phyloP scores from a whole-genome alignment of 2,888 invertebrate genomes.

The Belgica antarctica region DNA sequence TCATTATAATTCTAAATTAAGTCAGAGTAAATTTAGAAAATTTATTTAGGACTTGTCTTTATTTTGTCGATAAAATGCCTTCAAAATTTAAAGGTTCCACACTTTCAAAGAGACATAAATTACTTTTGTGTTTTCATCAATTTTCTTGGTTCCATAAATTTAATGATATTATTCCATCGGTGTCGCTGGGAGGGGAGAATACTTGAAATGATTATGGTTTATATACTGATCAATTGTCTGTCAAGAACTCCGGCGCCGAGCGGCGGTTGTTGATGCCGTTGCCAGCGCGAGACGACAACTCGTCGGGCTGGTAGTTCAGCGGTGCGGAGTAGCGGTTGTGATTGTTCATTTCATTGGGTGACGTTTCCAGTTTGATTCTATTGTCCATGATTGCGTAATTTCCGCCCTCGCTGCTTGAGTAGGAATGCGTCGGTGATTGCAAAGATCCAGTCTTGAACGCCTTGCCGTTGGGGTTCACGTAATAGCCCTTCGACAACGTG shows the following conservation, averaged over 20 bases:
- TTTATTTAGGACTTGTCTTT: constrained; percentile 23
- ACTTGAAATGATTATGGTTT: neutral
- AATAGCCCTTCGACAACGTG: constrained; percentile 54
- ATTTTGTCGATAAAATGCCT: constrained; percentile 28
- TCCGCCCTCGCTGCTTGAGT: constrained; percentile 55
- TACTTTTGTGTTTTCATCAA: neutral
- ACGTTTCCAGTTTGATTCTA: constrained; percentile 31
- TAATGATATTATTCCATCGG: constrained; percentile 30
- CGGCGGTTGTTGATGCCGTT: constrained; percentile 21
- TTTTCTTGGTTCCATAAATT: constrained; percentile 41
- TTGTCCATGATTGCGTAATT: constrained; percentile 49
- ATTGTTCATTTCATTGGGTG: constrained; percentile 37
- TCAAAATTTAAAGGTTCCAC: constrained; percentile 38
- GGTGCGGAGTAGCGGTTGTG: constrained; percentile 37
- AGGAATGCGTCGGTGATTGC: constrained; percentile 56
- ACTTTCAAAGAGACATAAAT: constrained; percentile 40
- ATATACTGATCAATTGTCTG: constrained; percentile 24
- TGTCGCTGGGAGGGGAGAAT: constrained; percentile 4
- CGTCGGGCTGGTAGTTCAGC: constrained; percentile 30
- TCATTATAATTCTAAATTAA: too few relatives aligned
- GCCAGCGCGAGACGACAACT: neutral
- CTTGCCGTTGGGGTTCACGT: constrained; percentile 41
- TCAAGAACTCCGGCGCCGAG: constrained; percentile 32
- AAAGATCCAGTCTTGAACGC: constrained; percentile 51
- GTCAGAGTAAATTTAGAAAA: neutral